Evolutionary conservation across 2,888 invertebrate genomes (phyloP), one percentile per base, ranked within the genome.

Genomic region (Ophion obscuratus): DNA sequence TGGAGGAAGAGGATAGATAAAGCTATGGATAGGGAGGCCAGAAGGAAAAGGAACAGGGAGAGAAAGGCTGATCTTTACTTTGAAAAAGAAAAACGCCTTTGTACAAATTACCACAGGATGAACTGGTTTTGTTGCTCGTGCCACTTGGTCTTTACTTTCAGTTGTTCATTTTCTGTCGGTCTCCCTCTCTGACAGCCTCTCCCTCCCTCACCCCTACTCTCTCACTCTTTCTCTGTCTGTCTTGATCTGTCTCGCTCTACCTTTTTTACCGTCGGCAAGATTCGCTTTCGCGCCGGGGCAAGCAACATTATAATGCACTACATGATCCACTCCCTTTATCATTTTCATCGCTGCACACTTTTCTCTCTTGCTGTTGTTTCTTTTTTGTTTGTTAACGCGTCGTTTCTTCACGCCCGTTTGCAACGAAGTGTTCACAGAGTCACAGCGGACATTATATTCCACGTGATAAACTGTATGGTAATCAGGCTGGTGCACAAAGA

Each of bases 391-490:
- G 14, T 84, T 74, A 61, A 79, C 80, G 40, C 57, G 59, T 74
- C 71, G 68, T 70, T 76, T 62, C 66, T 76, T 44, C 77, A 61
- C 67, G 68, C 61, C 68, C 10, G 62, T 77, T 64, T 40, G 36
- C 59, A 71, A 40, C 36, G 61, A 70, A 66, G 74, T 5, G 61
- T 64, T 86, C 87, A 73, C 83, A 84, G 88, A 66, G 81, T 75
- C 85, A 70, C 83, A 88, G 83, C 85, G 86, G 88, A 90, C 89
- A 90, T 91, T 91, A 90, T 90, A 89, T 87, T 89, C 83, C 87
- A 74, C 84, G 86, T 89, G 90, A 91, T 91, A 91, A 90, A 88
- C 89, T 85, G 89, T 89, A 90, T 90, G 90, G 88, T 91, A 92
- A 91, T 92, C 89, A 85, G 88, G 89, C 83, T 68, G 78, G 85